Evolutionary conservation across 2,888 invertebrate species (phyloP), one percentile per base, ranked within the genome.

Genomic region (Nebria brevicollis): DNA sequence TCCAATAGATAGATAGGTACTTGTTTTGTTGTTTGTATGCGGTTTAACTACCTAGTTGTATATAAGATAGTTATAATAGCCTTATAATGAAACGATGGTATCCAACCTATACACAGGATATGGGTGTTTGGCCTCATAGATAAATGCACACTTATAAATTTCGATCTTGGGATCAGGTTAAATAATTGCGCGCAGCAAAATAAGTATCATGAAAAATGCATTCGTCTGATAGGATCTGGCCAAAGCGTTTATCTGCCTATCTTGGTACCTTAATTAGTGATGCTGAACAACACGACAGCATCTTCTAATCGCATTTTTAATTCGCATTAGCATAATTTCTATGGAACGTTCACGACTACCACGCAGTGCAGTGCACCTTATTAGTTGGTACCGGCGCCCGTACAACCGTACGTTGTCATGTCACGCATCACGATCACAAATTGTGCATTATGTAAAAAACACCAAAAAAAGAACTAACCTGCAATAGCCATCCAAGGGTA

Each of bases 401-500:
- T 20, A 20, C 20, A 20, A 20, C 20, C 20, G 20, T 20, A 20
- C 20, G 54, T 13, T 13, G 6, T 54, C 54, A 25, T 15, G 66
- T 66, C 66, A 66, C 66, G 66, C 34, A 20, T 43, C 66, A 66
- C 66, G 66, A 65, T 65, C 66, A 66, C 66, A 25, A 13, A 8
- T 70, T 25, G 70, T 70, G 26, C 20, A 20, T 20, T 20, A 20
- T 20, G 15, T 10, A 15, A 15, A 66, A 68, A 10, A 68, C 1
- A 68, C n/a, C 2, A 72, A 72, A 75, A 82, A 77, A 81, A 77
- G 83, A 85, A 92, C 96, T 94, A 90, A 97, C 97, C 97, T 97
- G 97, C 97, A 93, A 97, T 97, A 91, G 97, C 97, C 97, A 97
- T 97, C 97, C 97, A 97, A 86, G 97, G 97, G 91, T 97, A 97